These are phyloP conservation scores for Drosophila pseudotakahashii DNA, from an alignment of 2,888 invertebrate species.

Conservation along the genomic window DNA sequence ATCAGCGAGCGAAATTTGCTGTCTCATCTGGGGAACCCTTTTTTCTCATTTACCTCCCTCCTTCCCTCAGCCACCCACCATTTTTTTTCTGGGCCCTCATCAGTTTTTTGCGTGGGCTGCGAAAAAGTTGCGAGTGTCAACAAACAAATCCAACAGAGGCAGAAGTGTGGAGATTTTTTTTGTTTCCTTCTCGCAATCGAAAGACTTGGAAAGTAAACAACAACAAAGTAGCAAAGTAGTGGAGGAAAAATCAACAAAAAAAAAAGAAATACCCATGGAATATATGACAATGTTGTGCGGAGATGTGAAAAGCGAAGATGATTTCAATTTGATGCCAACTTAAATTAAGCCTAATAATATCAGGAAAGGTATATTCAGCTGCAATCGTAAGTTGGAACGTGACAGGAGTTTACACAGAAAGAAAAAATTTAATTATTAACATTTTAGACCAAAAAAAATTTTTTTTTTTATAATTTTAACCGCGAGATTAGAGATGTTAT, in stretches of 20 bases:
- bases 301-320: conserved; percentile 1
- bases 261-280: not conserved
- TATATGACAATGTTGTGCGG: conserved; percentile 4
- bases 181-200: conserved; percentile 6
- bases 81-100: conserved; percentile 16
- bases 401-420: conserved; percentile 19
- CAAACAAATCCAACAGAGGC: conserved; percentile 37
- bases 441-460: not conserved
- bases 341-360: conserved; percentile 27
- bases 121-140: conserved; percentile 57
- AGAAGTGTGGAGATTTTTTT: conserved; percentile 5
- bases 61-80: no score
- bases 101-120: conserved; percentile 28
- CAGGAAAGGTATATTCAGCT: not conserved
- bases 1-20: conserved; percentile 23
- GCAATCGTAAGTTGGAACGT: conserved; percentile 28
- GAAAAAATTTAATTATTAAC: not conserved
- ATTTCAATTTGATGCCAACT: conserved; percentile 35
- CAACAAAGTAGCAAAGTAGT: conserved; percentile 33
- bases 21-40: conserved; percentile 39
- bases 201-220: conserved; percentile 38
- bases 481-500: no score
- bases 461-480: no score
- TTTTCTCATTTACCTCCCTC: not conserved
- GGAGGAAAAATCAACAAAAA: conserved; percentile 12